Evolutionary conservation across 1,140 invertebrate species (phyloP), one percentile per base, ranked within the genome.

Genomic region (Drosophila orosa): DNA sequence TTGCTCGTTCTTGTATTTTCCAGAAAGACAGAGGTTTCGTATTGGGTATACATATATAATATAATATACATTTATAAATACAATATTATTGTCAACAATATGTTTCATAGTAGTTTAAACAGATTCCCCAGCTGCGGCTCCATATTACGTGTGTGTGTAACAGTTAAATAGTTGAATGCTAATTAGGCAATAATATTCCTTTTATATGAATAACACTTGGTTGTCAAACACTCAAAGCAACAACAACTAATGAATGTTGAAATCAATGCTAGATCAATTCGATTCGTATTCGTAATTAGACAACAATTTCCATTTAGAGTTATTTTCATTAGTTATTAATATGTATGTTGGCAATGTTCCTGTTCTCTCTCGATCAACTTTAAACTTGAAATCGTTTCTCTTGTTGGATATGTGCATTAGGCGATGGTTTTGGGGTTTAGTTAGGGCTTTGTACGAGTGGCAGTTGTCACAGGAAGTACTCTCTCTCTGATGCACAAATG

Each of bases 31-130:
- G 37, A 69, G n/a, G 37, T 52, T 59, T 54, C 75, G 42, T 61
- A 42, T 60, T 60, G 74, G 45, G 63, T 78, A 81, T 78, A 84
- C 81, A 71, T 81, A 78, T 71, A 80, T 63, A 73, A 73, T 74
- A 71, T 63, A 77, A 78, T 69, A 86, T 71, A 87, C 72, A 87
- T 76, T 76, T 79, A 85, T 85, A 89, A 85, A 79, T 67, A 73
- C 69, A 90, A 76, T 90, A 90, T 90, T 90, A 90, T 90, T 90
- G 86, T 90, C 86, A 90, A 90, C 87, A 90, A 82, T 83, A 67
- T 80, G 78, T 77, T 90, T 78, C 81, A 82, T 80, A 74, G 63
- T 89, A 72, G 59, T 60, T 62, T 63, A 77, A 71, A 47, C 63
- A 78, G 57, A 67, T 47, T 59, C 25, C 55, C 61, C 45, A 65